Evolutionary conservation across 1,140 invertebrate genomes (phyloP), one percentile per base, ranked within the genome.

Genomic region (Drosophila kikkawai): DNA sequence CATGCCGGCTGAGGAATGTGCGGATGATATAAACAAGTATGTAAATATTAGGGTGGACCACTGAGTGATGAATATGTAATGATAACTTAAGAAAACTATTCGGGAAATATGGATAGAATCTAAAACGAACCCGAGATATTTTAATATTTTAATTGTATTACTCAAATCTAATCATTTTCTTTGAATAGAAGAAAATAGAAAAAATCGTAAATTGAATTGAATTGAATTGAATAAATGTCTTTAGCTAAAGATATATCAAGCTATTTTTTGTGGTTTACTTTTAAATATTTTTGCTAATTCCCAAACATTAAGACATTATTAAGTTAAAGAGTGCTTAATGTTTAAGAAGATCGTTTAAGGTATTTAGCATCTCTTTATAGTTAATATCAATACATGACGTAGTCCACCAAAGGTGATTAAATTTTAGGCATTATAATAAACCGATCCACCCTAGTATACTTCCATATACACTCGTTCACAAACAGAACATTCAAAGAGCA

Each of bases 1-100:
- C 63, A 70, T 22, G 17, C 50, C 66, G 60, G 60, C 42, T 41
- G 44, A 37, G 58, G 71, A 80, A 81, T 83, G 82, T 63, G 34
- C n/a, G 19, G 6, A 60, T 56, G 51, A 56, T 56, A 56, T 73
- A 41, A 17, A 68, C 6, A 34, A 22, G 34, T 41, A 42, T 42
- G 22, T 17, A 39, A 47, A 39, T 29, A 41, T 44, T 41, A 41
- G 32, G 45, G 55, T 59, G 69, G 37, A 34, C 53, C 64, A 11
- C 9, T 5, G 41, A 32, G 6, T 17, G 8, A 6, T 50, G 2
- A 12, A 36, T 37, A 29, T 17, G 4, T 1, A 55, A 37, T 8
- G 1, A 15, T 34, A 7, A 2, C 22, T 22, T 22, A 22, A 22
- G 1, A 22, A 22, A 22, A 22, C 22, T 2, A 22, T 22, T 22